Evolutionary conservation across 2,888 invertebrate species (phyloP), one percentile per base, ranked within the genome.

Genomic region (Epicampocera succincta): DNA sequence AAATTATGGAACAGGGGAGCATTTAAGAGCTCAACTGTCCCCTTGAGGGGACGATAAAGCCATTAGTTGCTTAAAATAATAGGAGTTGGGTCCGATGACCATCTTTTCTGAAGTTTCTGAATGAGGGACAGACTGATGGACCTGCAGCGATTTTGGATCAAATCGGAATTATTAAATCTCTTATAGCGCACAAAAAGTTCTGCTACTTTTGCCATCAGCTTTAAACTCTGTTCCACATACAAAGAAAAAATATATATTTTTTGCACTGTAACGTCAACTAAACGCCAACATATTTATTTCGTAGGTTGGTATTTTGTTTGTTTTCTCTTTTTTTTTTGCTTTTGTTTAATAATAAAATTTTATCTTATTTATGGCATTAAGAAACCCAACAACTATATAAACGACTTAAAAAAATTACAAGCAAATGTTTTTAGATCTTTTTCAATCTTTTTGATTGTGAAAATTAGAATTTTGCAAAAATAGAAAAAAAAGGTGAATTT

Each of bases 321-420:
- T 69, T 74, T 77, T 82, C 60, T 56, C 60, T n/a, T n/a, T n/a
- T n/a, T n/a, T n/a, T n/a, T n/a, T n/a, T n/a, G n/a, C n/a, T n/a
- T n/a, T n/a, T n/a, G n/a, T n/a, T n/a, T n/a, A n/a, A 72, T 69
- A 69, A 78, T 69, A 50, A 65, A 58, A 25, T 75, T 80, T 72
- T 75, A 72, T 80, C 75, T 72, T 72, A 76, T 76, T 80, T 80
- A 80, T 80, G 72, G 61, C 61, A 72, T 13, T 17, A 50, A 71
- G 25, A 40, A 71, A 9, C 33, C 33, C 3, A 5, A 3, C 33
- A 33, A 33, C 6, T 6, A 33, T 33, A 33, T 33, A 33, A 33
- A 9, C 33, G 33, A 60, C 21, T 38, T 33, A 4, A 58, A 42
- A 56, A 66, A 58, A 54, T 9, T n/a, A n/a, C n/a, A 42, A 44